phyloP scores from a whole-genome alignment of 2,797 vertebrate species.

The Xiphophorus birchmanni region DNA sequence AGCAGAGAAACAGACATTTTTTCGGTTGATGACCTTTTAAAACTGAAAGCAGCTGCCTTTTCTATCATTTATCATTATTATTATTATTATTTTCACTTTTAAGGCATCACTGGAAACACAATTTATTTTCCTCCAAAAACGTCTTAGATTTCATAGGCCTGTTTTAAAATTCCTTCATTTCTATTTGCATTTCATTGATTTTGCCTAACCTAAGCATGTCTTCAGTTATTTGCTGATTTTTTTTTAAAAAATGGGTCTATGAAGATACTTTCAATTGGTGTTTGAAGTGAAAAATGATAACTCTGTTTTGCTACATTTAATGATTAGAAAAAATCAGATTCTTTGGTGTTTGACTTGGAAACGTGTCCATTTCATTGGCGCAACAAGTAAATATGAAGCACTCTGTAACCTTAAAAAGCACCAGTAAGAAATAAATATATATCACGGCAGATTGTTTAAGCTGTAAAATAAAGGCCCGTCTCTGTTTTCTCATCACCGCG shows the following conservation, averaged over 20 bases:
- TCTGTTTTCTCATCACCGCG: slow-evolving; percentile 13
- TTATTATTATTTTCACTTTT: neutral
- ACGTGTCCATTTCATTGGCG: neutral
- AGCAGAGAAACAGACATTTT: neutral
- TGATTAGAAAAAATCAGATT: neutral
- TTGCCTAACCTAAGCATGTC: neutral
- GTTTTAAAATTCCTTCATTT: neutral
- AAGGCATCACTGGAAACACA: neutral
- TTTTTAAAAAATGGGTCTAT: no score
- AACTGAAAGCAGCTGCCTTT: neutral
- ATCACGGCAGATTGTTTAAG: neutral
- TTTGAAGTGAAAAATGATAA: neutral
- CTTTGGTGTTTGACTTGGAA: neutral
- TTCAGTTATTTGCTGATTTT: neutral
- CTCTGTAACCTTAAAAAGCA: neutral
- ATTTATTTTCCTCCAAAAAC: neutral
- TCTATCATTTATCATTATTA: neutral
- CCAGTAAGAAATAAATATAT: neutral
- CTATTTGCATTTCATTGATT: neutral
- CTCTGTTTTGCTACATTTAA: neutral
- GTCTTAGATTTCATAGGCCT: neutral
- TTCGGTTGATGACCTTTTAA: neutral
- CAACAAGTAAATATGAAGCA: neutral
- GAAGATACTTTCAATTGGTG: neutral
- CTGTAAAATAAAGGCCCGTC: neutral